Base-by-base conservation (phyloP, 1,140 invertebrate genomes). In the Aphelenchoides besseyi region DNA sequence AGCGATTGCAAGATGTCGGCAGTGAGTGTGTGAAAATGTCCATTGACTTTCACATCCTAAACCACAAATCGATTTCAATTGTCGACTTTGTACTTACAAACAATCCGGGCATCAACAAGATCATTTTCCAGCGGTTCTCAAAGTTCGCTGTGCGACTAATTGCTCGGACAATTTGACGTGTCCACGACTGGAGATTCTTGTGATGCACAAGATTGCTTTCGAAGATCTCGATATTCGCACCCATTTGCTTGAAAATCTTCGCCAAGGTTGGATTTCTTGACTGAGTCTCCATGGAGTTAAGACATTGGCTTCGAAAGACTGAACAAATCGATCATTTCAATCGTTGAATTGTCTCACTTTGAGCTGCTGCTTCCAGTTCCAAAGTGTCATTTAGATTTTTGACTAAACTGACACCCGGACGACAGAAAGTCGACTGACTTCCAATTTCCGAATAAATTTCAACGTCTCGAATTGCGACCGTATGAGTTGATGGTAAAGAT, bases 391-490 rank as follows among this genome's bases (percentile, higher is more conserved):
- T 69, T 28, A n/a, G 53, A 1, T 63, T 41, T 8, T 67, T n/a
- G 30, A 37, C 29, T 35, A 69, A 64, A 23, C 18, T 69, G 12
- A 69, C 9, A 3, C 41, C 67, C 8, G 41, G 37, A 28, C 67
- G 41, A 61, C 67, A 69, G 37, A 69, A 69, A 18, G 67, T 69
- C 52, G 32, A 35, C 35, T 69, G 35, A 59, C 76, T 73, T 0
- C 72, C 72, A 30, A 74, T 53, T 75, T 74, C 72, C 1, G 72
- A 29, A 29, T 74, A 74, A 28, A 74, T 74, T 52, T 73, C 32
- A 30, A 74, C 41, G 9, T 54, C 37, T 2, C 69, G 1, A 2
- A 61, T 26, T 1, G 70, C n/a, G 3, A 72, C 5, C 2, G 70
- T 74, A 26, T 72, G 69, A 5, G 72, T 41, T 16, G 72, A 72